Evolutionary conservation across 2,888 invertebrate genomes (phyloP).

Genomic region (Trisateles emortualis): DNA sequence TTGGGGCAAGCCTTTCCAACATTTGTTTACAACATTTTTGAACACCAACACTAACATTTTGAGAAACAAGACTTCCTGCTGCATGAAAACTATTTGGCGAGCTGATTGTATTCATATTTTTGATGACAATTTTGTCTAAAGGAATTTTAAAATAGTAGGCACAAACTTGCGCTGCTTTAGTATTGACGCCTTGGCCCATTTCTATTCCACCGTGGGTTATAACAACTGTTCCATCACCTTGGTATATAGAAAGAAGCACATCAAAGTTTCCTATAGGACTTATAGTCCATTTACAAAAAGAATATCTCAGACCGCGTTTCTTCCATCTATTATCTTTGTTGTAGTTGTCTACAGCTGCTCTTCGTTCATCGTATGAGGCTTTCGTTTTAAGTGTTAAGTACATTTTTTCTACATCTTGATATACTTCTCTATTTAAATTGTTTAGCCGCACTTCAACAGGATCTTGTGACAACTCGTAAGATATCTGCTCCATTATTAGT

Average conservation of each 20-base stretch:
- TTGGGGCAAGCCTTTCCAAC: constrained; percentile 73
- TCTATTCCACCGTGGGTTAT: constrained; percentile 89
- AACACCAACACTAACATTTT: constrained; percentile 87
- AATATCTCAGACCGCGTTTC: constrained; percentile 88
- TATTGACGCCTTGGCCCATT: constrained; percentile 91
- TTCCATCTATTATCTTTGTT: constrained; percentile 91
- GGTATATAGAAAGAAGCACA: constrained; percentile 87
- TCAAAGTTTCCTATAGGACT: constrained; percentile 61
- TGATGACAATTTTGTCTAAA: constrained; percentile 88
- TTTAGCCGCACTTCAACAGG: constrained; percentile 83
- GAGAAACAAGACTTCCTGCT: constrained; percentile 90
- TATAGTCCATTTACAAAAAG: constrained; percentile 87
- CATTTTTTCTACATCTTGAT: constrained; percentile 70
- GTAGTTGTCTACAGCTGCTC: constrained; percentile 77
- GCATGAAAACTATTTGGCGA: constrained; percentile 88
- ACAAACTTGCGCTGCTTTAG: constrained; percentile 89
- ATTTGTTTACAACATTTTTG: constrained; percentile 80
- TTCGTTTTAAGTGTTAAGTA: constrained; percentile 81
- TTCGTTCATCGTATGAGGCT: constrained; percentile 82
- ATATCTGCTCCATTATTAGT: constrained; percentile 88
- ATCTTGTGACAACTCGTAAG: constrained; percentile 82
- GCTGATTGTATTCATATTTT: constrained; percentile 87
- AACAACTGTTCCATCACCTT: constrained; percentile 88
- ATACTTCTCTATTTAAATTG: constrained; percentile 72
- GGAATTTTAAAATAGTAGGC: constrained; percentile 88